Conservation (phyloP, 92 coral and sea anemone genomes). For the Actinernus sp. region DNA sequence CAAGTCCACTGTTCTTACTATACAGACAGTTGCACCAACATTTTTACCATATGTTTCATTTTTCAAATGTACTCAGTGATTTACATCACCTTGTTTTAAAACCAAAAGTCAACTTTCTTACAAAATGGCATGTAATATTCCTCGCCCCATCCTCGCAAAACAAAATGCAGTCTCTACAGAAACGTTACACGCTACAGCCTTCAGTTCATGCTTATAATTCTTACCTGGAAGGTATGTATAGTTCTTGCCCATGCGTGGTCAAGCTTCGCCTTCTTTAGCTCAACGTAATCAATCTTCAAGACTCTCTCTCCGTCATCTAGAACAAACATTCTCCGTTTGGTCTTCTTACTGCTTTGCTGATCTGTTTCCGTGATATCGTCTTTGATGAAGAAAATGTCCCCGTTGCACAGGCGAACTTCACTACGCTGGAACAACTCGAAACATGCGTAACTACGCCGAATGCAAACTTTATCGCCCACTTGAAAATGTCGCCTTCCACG, state of each 20-base stretch:
- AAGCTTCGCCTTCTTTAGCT: constrained; percentile 34
- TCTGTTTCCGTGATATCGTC: constrained; percentile 12
- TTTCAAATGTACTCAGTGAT: too few species aligned
- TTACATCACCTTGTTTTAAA: too few species aligned
- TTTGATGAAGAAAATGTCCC: constrained; percentile 50
- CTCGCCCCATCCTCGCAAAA: too few species aligned
- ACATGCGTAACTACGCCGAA: constrained; percentile 28
- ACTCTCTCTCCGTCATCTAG: constrained; percentile 39
- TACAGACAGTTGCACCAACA: too few species aligned
- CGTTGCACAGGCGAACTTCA: constrained; percentile 35
- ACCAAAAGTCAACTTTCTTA: too few species aligned
- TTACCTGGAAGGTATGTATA: constrained; percentile 60
- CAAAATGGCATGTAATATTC: too few species aligned
- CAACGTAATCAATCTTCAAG: constrained; percentile 14
- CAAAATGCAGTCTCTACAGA: too few species aligned
- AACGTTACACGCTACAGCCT: too few species aligned
- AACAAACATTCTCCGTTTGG: constrained; percentile 3
- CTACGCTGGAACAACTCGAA: neutral
- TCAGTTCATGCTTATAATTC: too few species aligned
- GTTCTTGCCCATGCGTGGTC: constrained; percentile 59
- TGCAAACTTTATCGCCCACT: constrained; percentile 52
- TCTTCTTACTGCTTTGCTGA: neutral
- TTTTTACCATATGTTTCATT: too few species aligned
- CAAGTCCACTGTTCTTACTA: too few species aligned
- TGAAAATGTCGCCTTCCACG: constrained; percentile 8